These are phyloP conservation scores for Zhuqinia jingwanae DNA, from an alignment of 2,888 invertebrate species.

Conservation along the genomic window DNA sequence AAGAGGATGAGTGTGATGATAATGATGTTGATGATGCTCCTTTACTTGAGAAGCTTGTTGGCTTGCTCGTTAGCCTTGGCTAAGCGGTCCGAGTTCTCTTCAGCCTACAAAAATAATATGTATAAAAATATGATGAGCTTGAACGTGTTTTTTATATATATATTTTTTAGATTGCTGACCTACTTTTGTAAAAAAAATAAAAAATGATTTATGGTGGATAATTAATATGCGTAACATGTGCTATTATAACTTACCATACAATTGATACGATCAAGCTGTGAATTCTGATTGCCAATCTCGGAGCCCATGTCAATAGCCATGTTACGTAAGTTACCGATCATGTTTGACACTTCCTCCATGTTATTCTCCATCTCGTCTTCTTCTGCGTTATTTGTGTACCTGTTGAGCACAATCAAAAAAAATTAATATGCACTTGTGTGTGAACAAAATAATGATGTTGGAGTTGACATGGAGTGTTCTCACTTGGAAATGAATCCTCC, in stretches of 20 bases:
- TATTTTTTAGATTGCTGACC: too few relatives aligned
- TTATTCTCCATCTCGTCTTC: conserved; percentile 99
- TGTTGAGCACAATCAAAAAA: not conserved
- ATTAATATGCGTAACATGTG: not conserved
- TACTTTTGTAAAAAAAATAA: too few relatives aligned
- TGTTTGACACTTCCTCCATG: conserved; percentile 97
- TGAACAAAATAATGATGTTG: not conserved
- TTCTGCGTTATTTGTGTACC: conserved; percentile 94
- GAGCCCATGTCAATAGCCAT: conserved; percentile 99
- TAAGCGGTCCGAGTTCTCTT: conserved; percentile 97
- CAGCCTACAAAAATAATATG: conserved; percentile 86
- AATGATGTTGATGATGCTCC: not conserved
- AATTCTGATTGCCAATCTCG: conserved; percentile 98
- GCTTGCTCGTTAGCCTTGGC: conserved; percentile 98
- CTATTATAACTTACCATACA: conserved; percentile 95
- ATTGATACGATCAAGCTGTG: conserved; percentile 98
- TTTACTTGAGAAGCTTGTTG: conserved; percentile 92
- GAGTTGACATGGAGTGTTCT: too few relatives aligned
- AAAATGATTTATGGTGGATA: not conserved
- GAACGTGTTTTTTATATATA: too few relatives aligned
- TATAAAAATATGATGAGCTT: too few relatives aligned
- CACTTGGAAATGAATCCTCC: conserved; percentile 39
- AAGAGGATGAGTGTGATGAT: too few relatives aligned
- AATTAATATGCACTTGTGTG: not conserved
- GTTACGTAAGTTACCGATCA: conserved; percentile 99